Conservation (phyloP, 2,888 invertebrate genomes). For the Dendrolimus pini region DNA sequence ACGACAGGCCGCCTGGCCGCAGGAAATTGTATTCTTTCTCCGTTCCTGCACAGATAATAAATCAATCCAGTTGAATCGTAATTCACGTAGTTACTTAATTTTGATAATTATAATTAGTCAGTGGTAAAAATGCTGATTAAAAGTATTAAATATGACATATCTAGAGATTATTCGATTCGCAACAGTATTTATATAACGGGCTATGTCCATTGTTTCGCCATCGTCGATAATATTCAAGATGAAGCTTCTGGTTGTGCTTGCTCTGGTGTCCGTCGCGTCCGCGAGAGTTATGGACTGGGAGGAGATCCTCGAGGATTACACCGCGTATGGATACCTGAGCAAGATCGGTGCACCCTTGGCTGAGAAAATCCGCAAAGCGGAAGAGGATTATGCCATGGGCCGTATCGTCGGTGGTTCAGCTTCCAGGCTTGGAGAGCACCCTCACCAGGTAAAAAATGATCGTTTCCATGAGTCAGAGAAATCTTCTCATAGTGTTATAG, state of each 20-base stretch:
- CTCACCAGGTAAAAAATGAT: conserved; percentile 20
- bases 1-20: too few relatives aligned
- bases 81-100: too few relatives aligned
- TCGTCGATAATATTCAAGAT: conserved; percentile 3
- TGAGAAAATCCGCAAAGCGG: conserved; percentile 12
- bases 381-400: conserved; percentile 9
- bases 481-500: too few relatives aligned
- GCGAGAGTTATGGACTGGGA: conserved; percentile 3
- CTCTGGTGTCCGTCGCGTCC: conserved; percentile 8
- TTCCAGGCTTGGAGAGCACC: conserved; percentile 13
- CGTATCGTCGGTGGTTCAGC: conserved; percentile 24
- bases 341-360: conserved; percentile 14
- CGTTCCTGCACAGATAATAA: too few relatives aligned
- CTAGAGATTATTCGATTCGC: not conserved
- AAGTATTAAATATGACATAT: not conserved
- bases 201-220: not conserved
- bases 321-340: conserved; percentile 13
- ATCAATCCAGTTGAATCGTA: too few relatives aligned
- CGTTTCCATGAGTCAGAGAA: too few relatives aligned
- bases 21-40: too few relatives aligned
- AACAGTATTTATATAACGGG: not conserved
- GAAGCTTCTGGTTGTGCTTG: conserved; percentile 11
- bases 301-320: conserved; percentile 5
- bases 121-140: not conserved
- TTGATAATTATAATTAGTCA: not conserved